Conservation (phyloP, 2,797 vertebrate species). For the Zenarchopterus dispar region DNA sequence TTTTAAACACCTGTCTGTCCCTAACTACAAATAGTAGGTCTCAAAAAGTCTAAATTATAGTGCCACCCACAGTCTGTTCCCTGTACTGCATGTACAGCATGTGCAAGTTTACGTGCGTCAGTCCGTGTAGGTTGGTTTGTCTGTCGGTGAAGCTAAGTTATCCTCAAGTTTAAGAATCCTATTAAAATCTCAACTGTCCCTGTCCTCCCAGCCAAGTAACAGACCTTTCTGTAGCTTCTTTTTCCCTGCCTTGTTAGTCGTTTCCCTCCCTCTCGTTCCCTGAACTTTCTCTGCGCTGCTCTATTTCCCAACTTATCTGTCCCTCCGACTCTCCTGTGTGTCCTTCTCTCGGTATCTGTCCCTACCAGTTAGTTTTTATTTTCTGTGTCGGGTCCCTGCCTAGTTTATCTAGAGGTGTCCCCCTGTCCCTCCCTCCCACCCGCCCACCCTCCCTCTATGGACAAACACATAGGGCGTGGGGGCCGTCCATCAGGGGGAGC, state of each 20-base stretch:
- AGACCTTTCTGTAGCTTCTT: slow-evolving; percentile 53
- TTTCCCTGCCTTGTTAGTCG: slow-evolving; percentile 59
- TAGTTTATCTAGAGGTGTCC: slow-evolving; percentile 86
- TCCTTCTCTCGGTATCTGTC: slow-evolving; percentile 68
- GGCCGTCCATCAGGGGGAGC: slow-evolving; percentile 86
- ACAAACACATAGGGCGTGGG: slow-evolving; percentile 87
- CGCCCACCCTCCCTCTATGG: slow-evolving; percentile 84
- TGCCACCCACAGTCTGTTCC: slow-evolving; percentile 68
- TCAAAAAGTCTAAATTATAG: slow-evolving; percentile 72
- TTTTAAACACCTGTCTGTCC: slow-evolving; percentile 71
- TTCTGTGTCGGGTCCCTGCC: slow-evolving; percentile 83
- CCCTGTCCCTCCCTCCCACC: slow-evolving; percentile 81
- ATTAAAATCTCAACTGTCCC: slow-evolving; percentile 68
- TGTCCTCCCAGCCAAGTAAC: slow-evolving; percentile 53
- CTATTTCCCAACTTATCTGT: slow-evolving; percentile 42
- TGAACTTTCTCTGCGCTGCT: slow-evolving; percentile 53
- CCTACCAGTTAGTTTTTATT: slow-evolving; percentile 79
- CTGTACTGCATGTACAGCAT: slow-evolving; percentile 72
- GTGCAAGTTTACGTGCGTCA: slow-evolving; percentile 49
- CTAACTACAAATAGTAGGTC: slow-evolving; percentile 70
- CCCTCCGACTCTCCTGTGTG: slow-evolving; percentile 41
- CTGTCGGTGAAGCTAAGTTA: slow-evolving; percentile 59
- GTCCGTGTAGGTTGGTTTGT: slow-evolving; percentile 61
- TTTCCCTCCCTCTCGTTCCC: slow-evolving; percentile 60
- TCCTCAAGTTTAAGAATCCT: slow-evolving; percentile 63